Evolutionary conservation across 2,888 invertebrate genomes (phyloP).

Genomic region (Drosophila merina): DNA sequence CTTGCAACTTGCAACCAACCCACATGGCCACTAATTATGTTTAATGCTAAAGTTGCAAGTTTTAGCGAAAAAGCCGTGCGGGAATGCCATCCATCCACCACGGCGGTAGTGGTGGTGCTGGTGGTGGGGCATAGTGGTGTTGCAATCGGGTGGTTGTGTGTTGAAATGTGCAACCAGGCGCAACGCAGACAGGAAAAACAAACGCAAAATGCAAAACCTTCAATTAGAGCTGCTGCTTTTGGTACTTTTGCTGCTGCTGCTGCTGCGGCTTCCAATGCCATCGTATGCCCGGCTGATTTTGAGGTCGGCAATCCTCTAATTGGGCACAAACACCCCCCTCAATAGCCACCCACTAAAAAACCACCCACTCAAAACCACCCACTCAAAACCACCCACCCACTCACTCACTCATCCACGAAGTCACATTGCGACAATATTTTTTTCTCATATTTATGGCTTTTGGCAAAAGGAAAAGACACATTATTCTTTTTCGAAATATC

Average conservation of each 20-base stretch:
- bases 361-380: neutral
- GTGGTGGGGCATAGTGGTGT: neutral
- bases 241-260: slow-evolving; percentile 15
- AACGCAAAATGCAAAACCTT: slow-evolving; percentile 68
- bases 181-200: slow-evolving; percentile 58
- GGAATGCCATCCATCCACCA: slow-evolving; percentile 3
- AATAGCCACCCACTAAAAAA: neutral
- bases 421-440: slow-evolving; percentile 24
- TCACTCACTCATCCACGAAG: neutral
- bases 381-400: neutral
- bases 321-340: slow-evolving; percentile 44
- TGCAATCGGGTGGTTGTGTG: slow-evolving; percentile 17
- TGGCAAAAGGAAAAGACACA: neutral
- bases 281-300: slow-evolving; percentile 64
- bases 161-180: slow-evolving; percentile 55
- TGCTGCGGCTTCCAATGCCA: slow-evolving; percentile 63
- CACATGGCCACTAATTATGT: slow-evolving; percentile 67
- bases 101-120: slow-evolving; percentile 1
- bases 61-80: slow-evolving; percentile 28
- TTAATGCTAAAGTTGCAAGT: slow-evolving; percentile 58
- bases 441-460: slow-evolving; percentile 8
- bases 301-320: slow-evolving; percentile 66
- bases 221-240: slow-evolving; percentile 60
- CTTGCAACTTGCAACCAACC: slow-evolving; percentile 14
- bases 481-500: neutral